Evolutionary conservation across 2,113 vertebrate genomes (phyloP).

Genomic region (Xiphorhynchus elegans): DNA sequence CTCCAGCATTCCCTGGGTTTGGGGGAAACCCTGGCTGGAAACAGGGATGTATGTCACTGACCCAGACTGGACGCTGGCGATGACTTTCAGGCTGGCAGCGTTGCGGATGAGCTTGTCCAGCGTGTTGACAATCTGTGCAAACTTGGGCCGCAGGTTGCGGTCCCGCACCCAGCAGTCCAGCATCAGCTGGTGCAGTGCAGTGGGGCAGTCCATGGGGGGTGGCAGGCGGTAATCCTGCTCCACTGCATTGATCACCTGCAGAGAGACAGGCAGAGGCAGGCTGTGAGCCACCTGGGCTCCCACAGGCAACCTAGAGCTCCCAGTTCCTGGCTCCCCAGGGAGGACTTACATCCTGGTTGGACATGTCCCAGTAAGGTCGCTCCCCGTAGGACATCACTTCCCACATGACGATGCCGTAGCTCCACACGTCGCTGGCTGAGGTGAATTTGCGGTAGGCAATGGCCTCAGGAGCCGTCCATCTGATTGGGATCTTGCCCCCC

Average conservation of each 20-base stretch:
- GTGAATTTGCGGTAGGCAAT: conserved; percentile 98
- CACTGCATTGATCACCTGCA: conserved; percentile 95
- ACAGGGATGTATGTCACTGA: conserved; percentile 74
- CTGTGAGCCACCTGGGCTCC: neutral
- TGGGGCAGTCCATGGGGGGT: conserved; percentile 98
- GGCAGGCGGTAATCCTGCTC: conserved; percentile 98
- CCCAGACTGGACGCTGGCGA: conserved; percentile 93
- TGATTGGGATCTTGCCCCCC: conserved; percentile 98
- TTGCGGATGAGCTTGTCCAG: conserved; percentile 98
- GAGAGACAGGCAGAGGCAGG: neutral
- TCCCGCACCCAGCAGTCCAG: conserved; percentile 98
- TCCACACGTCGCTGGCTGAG: conserved; percentile 97
- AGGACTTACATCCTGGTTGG: conserved; percentile 95
- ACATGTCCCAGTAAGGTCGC: conserved; percentile 99
- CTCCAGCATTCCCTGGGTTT: neutral
- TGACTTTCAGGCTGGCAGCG: conserved; percentile 96
- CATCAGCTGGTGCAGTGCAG: conserved; percentile 96
- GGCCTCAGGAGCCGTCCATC: conserved; percentile 97
- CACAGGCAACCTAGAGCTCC: neutral
- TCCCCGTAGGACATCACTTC: conserved; percentile 99
- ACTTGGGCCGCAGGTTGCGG: conserved; percentile 95
- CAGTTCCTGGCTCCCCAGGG: too few relatives aligned
- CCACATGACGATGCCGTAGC: conserved; percentile 99
- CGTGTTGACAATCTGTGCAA: conserved; percentile 96
- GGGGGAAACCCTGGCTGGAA: neutral